A percentile compares a stretch with the other conserved stretches of the same genome.
phyloP scores from a whole-genome alignment of 2,797 vertebrate genomes.

The Muraenolepis orangiensis region DNA sequence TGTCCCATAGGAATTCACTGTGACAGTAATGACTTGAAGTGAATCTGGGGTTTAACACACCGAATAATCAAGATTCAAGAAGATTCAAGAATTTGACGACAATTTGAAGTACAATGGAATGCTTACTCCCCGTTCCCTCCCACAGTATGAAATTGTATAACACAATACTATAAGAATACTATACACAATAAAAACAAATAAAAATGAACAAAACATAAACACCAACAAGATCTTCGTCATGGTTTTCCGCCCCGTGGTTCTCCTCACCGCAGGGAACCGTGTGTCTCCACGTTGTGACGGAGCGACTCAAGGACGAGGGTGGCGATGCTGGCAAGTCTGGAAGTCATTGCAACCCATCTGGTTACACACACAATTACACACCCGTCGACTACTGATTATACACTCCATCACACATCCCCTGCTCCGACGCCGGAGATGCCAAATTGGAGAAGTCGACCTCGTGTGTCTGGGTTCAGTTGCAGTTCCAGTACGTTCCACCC shows the following conservation, averaged over 20 bases:
- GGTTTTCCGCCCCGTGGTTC: too few relatives aligned
- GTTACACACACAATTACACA: neutral
- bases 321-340: neutral
- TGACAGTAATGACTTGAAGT: neutral
- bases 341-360: neutral
- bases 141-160: too few relatives aligned
- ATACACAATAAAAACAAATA: too few relatives aligned
- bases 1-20: neutral
- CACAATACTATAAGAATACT: too few relatives aligned
- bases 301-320: constrained; percentile 16
- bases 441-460: too few relatives aligned
- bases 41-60: neutral
- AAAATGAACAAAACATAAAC: too few relatives aligned
- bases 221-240: neutral
- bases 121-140: too few relatives aligned
- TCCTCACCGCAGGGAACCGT: constrained; percentile 25
- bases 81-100: too few relatives aligned
- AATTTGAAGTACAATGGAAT: too few relatives aligned
- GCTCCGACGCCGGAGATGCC: neutral
- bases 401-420: neutral
- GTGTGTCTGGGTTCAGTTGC: neutral
- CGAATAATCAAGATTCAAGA: neutral
- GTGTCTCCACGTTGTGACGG: constrained; percentile 16
- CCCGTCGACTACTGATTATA: neutral
- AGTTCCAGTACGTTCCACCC: neutral